Evolutionary conservation across 2,888 invertebrate genomes (phyloP).

Genomic region (Lamproptera curius): DNA sequence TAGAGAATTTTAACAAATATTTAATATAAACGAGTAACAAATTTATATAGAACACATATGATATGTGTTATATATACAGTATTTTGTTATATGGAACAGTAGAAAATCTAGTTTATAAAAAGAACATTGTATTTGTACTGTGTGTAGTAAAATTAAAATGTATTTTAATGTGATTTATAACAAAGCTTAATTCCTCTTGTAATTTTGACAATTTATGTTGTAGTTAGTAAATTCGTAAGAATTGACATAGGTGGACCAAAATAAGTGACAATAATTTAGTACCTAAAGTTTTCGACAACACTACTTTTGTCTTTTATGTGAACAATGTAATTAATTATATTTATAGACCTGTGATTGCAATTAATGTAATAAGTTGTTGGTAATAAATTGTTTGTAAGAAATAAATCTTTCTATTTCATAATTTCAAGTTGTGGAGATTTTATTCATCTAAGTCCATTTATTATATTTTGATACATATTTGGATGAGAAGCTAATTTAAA

Average conservation of each 20-base stretch:
- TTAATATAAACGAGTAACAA: background rate
- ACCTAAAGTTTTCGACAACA: conserved; percentile 15
- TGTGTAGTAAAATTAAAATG: background rate
- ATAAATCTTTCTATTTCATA: background rate
- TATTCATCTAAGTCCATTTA: too few relatives aligned
- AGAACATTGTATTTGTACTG: background rate
- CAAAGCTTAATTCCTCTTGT: background rate
- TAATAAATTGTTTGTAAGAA: conserved; percentile 52
- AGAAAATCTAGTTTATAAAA: background rate
- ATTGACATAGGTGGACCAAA: conserved; percentile 12
- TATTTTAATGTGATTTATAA: background rate
- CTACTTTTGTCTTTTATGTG: conserved; percentile 31
- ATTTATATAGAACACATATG: background rate
- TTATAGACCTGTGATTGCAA: conserved; percentile 59
- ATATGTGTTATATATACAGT: background rate
- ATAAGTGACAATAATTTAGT: conserved; percentile 9
- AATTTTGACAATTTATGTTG: conserved; percentile 3
- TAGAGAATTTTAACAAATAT: background rate
- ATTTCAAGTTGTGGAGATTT: too few relatives aligned
- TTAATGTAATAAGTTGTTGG: conserved; percentile 54
- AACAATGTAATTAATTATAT: conserved; percentile 17
- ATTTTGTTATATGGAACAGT: background rate
- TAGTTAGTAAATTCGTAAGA: conserved; percentile 26
- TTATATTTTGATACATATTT: too few relatives aligned
- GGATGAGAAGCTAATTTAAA: too few relatives aligned